Conservation (phyloP, 2,888 invertebrate genomes). For the Trichopria drosophilae region DNA sequence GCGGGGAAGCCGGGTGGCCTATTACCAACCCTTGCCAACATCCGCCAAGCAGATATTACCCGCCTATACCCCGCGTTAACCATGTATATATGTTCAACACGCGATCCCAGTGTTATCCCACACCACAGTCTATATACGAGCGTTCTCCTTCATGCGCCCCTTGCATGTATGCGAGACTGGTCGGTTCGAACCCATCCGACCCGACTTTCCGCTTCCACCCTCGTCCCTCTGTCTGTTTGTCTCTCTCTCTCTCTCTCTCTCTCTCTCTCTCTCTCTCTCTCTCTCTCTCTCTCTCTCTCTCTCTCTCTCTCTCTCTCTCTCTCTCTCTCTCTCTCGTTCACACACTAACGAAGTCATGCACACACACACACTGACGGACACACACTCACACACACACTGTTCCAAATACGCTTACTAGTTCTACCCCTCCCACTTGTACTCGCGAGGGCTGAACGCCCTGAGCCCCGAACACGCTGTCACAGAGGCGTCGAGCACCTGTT, state of each 20-base stretch:
- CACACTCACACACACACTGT: no score
- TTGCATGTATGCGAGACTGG: no score
- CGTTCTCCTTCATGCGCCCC: no score
- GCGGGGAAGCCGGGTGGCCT: conserved; percentile 38
- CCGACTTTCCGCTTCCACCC: conserved; percentile 39
- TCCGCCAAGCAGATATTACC: conserved; percentile 42
- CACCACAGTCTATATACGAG: no score
- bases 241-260: conserved; percentile 20
- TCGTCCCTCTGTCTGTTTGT: conserved; percentile 20
- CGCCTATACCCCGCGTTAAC: no score
- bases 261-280: conserved; percentile 2
- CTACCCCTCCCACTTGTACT: no score
- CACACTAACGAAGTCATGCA: conserved; percentile 38
- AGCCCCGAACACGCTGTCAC: conserved; percentile 54
- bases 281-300: conserved; percentile 3
- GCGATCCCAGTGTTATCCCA: no score
- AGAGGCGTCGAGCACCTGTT: conserved; percentile 55
- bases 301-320: conserved; percentile 5
- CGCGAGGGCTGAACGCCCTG: no score
- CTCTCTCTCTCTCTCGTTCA: conserved; percentile 27
- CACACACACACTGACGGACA: no score
- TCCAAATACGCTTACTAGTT: no score
- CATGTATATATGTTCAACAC: no score
- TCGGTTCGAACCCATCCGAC: conserved; percentile 33
- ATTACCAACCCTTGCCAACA: conserved; percentile 47